Evolutionary conservation across 2,888 invertebrate species (phyloP).

Genomic region (Spilosoma lubricipeda): DNA sequence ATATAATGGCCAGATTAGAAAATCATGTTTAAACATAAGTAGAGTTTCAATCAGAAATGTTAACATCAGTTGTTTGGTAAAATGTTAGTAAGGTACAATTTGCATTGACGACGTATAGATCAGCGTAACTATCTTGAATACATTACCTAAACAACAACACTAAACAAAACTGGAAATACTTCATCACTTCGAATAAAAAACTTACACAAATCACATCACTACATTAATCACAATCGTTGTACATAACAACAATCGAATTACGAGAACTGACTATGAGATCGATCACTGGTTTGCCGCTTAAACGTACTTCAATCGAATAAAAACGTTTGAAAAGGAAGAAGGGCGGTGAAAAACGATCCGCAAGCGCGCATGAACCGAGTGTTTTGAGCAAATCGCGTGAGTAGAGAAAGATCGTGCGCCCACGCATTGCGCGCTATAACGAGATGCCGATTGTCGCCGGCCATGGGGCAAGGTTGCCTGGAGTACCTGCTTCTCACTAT

Average conservation of each 20-base stretch:
- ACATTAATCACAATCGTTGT: constrained; percentile 34
- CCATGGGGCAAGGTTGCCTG: constrained; percentile 82
- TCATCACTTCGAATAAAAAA: constrained; percentile 61
- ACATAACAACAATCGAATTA: not conserved
- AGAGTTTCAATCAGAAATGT: not conserved
- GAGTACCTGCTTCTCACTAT: constrained; percentile 57
- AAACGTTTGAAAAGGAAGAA: constrained; percentile 47
- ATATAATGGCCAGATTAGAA: not conserved
- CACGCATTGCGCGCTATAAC: constrained; percentile 79
- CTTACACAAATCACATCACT: constrained; percentile 35
- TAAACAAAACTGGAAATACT: constrained; percentile 77
- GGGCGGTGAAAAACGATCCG: constrained; percentile 74
- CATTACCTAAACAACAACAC: constrained; percentile 75
- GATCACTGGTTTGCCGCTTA: constrained; percentile 18
- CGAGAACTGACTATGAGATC: not conserved
- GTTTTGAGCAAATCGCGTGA: constrained; percentile 77
- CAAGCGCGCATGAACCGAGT: constrained; percentile 67
- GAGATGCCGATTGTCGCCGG: constrained; percentile 77
- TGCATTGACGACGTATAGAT: constrained; percentile 2
- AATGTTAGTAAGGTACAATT: not conserved
- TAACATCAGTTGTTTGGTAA: not conserved
- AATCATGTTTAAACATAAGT: not conserved
- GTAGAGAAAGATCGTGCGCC: constrained; percentile 78
- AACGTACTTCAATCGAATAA: constrained; percentile 21
- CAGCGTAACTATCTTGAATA: constrained; percentile 33